Evolutionary conservation across 1,140 invertebrate genomes (phyloP), one percentile per base, ranked within the genome.

Genomic region (Oreohelix idahoensis): DNA sequence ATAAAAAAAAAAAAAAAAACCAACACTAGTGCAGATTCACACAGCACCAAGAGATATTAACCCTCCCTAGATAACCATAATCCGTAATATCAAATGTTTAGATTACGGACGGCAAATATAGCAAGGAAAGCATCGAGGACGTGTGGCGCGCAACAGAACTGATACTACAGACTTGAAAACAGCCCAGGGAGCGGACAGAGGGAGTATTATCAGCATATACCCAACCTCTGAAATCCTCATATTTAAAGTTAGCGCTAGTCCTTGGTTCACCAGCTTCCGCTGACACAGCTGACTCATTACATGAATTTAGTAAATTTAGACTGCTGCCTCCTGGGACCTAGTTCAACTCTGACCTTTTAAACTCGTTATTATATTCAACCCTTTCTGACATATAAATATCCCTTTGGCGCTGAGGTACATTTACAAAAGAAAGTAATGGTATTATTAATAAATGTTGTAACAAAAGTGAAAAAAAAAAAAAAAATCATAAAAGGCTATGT

Each of bases 301-400:
- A 66, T 58, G 53, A 35, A 66, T 66, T 66, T 66, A 8, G 29
- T 32, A 66, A 66, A 66, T 66, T 66, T 66, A 66, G 63, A 66
- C 63, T 20, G 20, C 17, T 35, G 63, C n/a, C n/a, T 32, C 4
- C 63, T 35, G 63, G 17, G 63, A 13, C n/a, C 29, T 29, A 32
- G 8, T 66, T 66, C 29, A 66, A 66, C 63, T 32, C 2, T 66
- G 63, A 32, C 63, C 63, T 66, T 66, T 66, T 66, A 13, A 23
- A 5, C 63, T 66, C 5, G 1, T 66, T 66, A 58, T 58, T 4
- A 58, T 58, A 23, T 32, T 17, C 63, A 15, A 32, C 63, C 63
- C n/a, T 66, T 66, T 35, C 8, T 15, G 2, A 10, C 51, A 17
- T 58, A 58, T 58, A 4, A 23, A n/a, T 58, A 15, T 4, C 51